Evolutionary conservation across 2,113 vertebrate genomes (phyloP).

Genomic region (Psittacara wagleri): DNA sequence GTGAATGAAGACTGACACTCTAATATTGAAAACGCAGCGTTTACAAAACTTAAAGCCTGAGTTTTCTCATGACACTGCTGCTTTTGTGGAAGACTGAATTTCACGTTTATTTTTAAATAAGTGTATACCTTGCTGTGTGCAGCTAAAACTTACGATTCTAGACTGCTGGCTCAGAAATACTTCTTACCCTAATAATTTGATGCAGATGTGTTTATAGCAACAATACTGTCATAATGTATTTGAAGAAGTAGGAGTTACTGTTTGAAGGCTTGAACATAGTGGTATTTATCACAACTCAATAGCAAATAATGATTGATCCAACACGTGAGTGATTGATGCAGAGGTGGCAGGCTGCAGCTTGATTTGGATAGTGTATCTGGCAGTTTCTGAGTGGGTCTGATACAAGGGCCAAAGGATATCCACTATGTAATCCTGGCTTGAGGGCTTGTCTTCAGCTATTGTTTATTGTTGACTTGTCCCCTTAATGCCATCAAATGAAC

Average conservation of each 20-base stretch:
- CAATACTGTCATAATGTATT: background rate
- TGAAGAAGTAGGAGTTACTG: background rate
- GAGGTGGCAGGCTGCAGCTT: background rate
- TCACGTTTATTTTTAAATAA: constrained; percentile 65
- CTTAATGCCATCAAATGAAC: background rate
- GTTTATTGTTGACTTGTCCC: background rate
- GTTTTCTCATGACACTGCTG: constrained; percentile 78
- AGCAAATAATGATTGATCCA: background rate
- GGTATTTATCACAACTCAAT: constrained; percentile 36
- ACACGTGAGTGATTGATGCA: background rate
- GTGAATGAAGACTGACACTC: constrained; percentile 80
- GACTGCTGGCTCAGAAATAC: constrained; percentile 12
- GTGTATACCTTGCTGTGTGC: constrained; percentile 24
- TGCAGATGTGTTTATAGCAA: constrained; percentile 19
- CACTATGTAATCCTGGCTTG: background rate
- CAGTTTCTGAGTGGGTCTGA: background rate
- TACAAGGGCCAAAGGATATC: background rate
- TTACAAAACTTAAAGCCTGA: constrained; percentile 65
- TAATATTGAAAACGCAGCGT: constrained; percentile 77
- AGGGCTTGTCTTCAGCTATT: background rate
- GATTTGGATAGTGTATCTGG: background rate
- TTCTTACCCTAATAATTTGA: background rate
- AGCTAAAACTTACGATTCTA: background rate
- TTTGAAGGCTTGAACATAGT: background rate
- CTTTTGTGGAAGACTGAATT: constrained; percentile 72